Conservation (phyloP, 64 coral and sea anemone genomes). For the Trachythela sp. region DNA sequence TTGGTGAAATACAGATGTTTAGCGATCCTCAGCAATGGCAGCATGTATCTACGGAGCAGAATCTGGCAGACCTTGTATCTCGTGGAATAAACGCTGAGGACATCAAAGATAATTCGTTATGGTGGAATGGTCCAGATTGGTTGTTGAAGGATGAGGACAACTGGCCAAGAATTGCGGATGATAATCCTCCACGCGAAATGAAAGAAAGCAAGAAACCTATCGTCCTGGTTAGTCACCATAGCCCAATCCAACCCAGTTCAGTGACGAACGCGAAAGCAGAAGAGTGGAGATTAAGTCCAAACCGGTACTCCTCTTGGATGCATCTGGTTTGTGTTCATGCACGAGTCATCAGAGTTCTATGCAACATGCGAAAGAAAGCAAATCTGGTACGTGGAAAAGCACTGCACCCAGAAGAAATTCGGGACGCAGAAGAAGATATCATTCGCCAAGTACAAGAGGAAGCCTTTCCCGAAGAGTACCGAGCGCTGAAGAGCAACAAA, state of each 20-base stretch:
- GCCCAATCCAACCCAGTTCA: not conserved
- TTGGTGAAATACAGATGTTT: no score
- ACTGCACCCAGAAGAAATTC: constrained; percentile 21
- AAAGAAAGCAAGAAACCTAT: constrained; percentile 32
- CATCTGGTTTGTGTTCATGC: constrained; percentile 28
- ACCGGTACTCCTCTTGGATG: constrained; percentile 36
- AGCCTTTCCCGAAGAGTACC: constrained; percentile 51
- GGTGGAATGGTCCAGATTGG: no score
- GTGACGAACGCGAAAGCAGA: no score
- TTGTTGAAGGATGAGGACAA: no score
- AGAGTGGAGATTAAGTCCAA: constrained; percentile 42
- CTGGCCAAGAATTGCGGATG: no score
- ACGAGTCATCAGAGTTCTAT: constrained; percentile 27
- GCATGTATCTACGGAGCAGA: no score
- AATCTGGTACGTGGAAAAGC: not conserved
- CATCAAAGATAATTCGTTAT: constrained; percentile 5
- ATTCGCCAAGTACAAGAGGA: constrained; percentile 38
- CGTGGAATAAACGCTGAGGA: constrained; percentile 19
- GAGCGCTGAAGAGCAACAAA: constrained; percentile 38
- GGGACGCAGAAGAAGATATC: constrained; percentile 42
- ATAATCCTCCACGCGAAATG: not conserved
- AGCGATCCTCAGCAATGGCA: no score
- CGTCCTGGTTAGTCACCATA: not conserved
- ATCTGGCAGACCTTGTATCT: no score
- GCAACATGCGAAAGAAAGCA: constrained; percentile 26